These are phyloP conservation scores for Drosophila mimica DNA, from an alignment of 2,888 invertebrate genomes.

Conservation along the genomic window DNA sequence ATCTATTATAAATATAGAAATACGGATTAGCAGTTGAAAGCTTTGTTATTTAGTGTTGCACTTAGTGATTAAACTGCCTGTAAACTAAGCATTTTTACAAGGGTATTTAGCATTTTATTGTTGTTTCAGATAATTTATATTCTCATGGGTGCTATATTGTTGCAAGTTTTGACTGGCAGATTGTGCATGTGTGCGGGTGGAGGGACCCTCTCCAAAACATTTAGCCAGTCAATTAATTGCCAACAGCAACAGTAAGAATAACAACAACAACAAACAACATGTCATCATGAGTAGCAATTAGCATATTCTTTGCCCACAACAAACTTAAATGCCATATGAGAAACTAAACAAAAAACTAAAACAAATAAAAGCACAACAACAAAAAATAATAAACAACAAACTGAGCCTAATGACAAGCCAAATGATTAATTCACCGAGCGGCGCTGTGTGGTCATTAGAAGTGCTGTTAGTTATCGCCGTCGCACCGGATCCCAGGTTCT, in stretches of 20 bases:
- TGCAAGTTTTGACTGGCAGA: conserved; percentile 11
- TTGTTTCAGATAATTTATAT: conserved; percentile 4
- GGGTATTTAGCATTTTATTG: background rate
- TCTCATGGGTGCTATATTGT: conserved; percentile 1
- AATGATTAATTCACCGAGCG: conserved; percentile 68
- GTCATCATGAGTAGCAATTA: conserved; percentile 45
- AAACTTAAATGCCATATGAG: conserved; percentile 11
- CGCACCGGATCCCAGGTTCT: conserved; percentile 24
- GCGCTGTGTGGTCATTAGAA: conserved; percentile 59
- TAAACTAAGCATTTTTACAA: conserved; percentile 1
- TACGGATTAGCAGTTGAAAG: background rate
- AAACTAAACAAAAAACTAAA: background rate
- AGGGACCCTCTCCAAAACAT: conserved; percentile 24
- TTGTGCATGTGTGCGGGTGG: conserved; percentile 2
- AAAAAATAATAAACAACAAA: conserved; percentile 20
- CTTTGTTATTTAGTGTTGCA: conserved; percentile 1
- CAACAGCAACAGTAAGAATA: conserved; percentile 14
- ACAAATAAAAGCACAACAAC: conserved; percentile 10
- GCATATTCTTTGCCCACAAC: conserved; percentile 40
- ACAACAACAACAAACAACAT: conserved; percentile 22
- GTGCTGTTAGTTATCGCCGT: conserved; percentile 52
- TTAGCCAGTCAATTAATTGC: conserved; percentile 42
- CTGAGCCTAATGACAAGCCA: conserved; percentile 65
- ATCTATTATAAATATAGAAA: background rate
- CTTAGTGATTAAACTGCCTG: conserved; percentile 4